Base-by-base conservation (phyloP, 1,140 invertebrate genomes). In the Armadillidium nasatum region DNA sequence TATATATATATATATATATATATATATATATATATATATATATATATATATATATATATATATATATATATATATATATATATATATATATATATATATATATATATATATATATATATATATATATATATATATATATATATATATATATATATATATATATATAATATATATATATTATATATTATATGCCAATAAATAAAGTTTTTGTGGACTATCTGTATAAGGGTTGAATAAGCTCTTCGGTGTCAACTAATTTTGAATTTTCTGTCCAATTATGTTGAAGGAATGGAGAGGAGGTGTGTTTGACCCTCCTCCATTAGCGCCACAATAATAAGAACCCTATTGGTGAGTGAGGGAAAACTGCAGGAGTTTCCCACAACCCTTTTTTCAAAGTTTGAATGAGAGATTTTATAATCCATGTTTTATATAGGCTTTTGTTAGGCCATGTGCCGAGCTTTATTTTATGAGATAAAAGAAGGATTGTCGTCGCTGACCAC, bases 261-360 rank as follows among this genome's bases (percentile, higher is more conserved):
- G 50, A 60, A 60, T 60, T 19, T 60, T 60, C 50, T 60, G 50
- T 60, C 50, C 50, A 60, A 60, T 60, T 60, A 60, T 60, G 50
- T 60, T 60, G 50, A 60, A 13, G 50, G 50, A 60, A 60, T 60
- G 11, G 50, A 60, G 11, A 19, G 50, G 50, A 19, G 50, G 19
- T 15, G 50, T 60, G 50, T 60, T 19, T 15, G 19, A 3, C 50
- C 50, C 19, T 60, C 50, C 50, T 19, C 50, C 50, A 60, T 15
- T 60, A 60, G 19, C 50, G 50, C 50, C 50, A 19, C 7, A 15
- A 60, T 19, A 60, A 60, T 15, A 19, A 60, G 19, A 60, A 60
- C 50, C 50, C 50, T 19, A 15, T 19, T 19, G 19, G 33, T 6
- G 33, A 33, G 33, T 33, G 33, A 33, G 33, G 33, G 50, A 19